Base-by-base conservation (phyloP, 2,797 vertebrate species). In the Macropus fuliginosus region DNA sequence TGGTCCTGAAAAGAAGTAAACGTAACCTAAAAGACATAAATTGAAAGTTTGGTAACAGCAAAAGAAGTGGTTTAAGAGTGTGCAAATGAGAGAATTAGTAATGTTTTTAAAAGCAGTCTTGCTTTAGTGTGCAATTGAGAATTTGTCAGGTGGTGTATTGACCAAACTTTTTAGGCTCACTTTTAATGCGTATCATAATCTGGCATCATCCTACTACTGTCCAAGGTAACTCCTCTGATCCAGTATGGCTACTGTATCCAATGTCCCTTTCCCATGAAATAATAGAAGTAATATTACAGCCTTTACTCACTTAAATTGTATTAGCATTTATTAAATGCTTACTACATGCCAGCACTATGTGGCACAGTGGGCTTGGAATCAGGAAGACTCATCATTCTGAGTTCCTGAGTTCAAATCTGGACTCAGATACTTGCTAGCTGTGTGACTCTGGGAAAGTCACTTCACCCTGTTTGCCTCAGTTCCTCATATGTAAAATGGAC, bases 1-100 rank as follows among this genome's bases (percentile, higher is more conserved):
- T 29, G 97, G 97, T 96, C 96, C 96, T 62, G 97, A 98, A 96
- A 98, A 98, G 91, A 98, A 98, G 89, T 98, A 98, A 98, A 98
- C 95, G 97, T 97, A 98, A 55, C 98, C 98, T 98, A 95, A 92
- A 98, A 97, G 81, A 98, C 81, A 98, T 31, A 97, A 97, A 91
- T 92, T 94, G 93, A 97, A 91, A 93, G 29, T 55, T 40, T 66
- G 34, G 87, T 97, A 94, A 97, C 31, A 55, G 91, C 87, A 87
- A 90, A 93, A 31, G 40, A 91, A 91, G 46, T 31, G 62, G 91
- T 91, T 8, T 52, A 55, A 21, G 46, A 24, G 24, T 92, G 56
- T 34, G 54, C 54, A 31, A 96, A 16, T 12, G 31, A n/a, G 57
- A 74, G 29, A 29, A 34, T 54, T 81, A 92, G 31, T 56, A 52